Base-by-base conservation (phyloP, 2,888 invertebrate species). In the Scrobipalpa atriplicella region DNA sequence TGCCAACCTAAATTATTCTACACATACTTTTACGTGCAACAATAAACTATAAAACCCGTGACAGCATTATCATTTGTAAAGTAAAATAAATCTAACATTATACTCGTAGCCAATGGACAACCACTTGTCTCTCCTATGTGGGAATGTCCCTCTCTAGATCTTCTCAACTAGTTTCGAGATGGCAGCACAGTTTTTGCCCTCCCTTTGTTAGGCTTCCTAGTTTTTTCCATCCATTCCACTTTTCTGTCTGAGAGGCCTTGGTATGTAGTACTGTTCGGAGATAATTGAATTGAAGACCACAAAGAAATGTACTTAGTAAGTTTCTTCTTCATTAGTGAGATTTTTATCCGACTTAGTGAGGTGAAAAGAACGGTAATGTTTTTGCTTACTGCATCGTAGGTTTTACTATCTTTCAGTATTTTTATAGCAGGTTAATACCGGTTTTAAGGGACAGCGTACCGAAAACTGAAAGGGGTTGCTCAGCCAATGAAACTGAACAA, bases 111-210 rank as follows among this genome's bases (percentile, higher is more conserved):
- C 77, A 79, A 67, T 87, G 89, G 83, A 77, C 41, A 81, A 78
- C 72, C 8, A 67, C 73, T 68, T 63, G 52, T 64, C 67, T 21
- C 72, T 75, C 75, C 76, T 78, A 85, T 90, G 89, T 90, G 89
- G 90, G 90, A 90, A 89, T 89, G 85, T 85, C 80, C 77, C 73
- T 70, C 66, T 77, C 73, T 74, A 80, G 82, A 77, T 84, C 86
- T 89, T 89, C 89, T 88, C 90, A 88, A 87, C 87, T 85, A 69
- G 85, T 83, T 84, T 82, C 77, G 84, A 80, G 84, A 85, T 77
- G 78, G 72, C 65, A 74, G 74, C 76, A 73, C 74, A 81, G 80
- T 86, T 87, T 87, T 90, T 89, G 86, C 76, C 75, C 75, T 76
- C 76, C 77, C 80, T 85, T 88, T 87, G 88, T 84, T 79, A 71